Base-by-base conservation (phyloP, 1,140 invertebrate species). In the Aphelenchoides fujianensis region DNA sequence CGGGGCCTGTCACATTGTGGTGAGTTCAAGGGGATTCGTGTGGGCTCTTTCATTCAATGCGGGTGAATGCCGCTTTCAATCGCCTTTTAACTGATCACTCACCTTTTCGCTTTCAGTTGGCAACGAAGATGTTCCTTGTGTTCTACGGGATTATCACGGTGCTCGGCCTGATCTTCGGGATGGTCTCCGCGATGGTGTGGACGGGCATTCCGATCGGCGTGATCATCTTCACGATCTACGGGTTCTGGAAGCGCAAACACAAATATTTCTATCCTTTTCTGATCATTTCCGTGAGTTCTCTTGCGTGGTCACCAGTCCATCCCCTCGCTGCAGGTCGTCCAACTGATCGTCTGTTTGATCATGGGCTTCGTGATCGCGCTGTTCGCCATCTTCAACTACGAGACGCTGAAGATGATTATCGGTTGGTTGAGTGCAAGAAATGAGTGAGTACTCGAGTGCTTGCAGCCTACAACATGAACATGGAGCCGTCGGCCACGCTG, bases 211-310 rank as follows among this genome's bases (percentile, higher is more conserved):
- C 78, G 1, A 55, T 79, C n/a, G 54, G 69, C 30, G 74, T 79
- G 2, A 75, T 72, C 23, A 36, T 67, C n/a, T 52, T 80, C 36
- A 63, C 78, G 28, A 54, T 72, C 9, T 79, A 79, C 72, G 77
- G 70, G 41, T 76, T 79, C 52, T 55, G 30, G 7, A 71, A 66
- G 16, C 55, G 73, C 54, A 66, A 79, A 61, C 78, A 78, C 67
- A 79, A 79, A 62, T 79, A 81, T 57, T 61, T 79, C 0, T 79
- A 79, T 59, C 78, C 78, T 3, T 76, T 79, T 59, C 68, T 79
- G 9, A 79, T 79, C 31, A 79, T 79, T 34, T 73, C 78, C 34
- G 78, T 78, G 70, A 75, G 76, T 70, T 12, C 32, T 53, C 34
- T 27, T 2, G 3, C n/a, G 27, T 64, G 27, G 5, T 61, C 0